Evolutionary conservation across 2,113 vertebrate species (phyloP).

Genomic region (Cercocebus atys): DNA sequence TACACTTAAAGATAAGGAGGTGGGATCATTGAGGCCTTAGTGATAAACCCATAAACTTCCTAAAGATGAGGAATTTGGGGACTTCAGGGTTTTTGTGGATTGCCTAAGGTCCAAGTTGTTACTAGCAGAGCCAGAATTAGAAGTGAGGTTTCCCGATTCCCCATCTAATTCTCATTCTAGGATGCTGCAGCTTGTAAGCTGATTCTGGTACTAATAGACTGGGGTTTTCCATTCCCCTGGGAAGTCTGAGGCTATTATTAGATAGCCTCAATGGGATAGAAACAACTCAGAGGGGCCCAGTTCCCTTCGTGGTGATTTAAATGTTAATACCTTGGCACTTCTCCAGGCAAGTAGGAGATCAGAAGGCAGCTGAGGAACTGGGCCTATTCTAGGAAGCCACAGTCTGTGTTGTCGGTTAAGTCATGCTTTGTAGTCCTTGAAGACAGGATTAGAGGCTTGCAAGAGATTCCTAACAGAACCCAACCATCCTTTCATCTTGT

Average conservation of each 20-base stretch:
- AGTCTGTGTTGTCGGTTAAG: constrained; percentile 34
- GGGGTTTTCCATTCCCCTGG: constrained; percentile 52
- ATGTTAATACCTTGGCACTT: constrained; percentile 66
- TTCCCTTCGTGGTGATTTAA: constrained; percentile 67
- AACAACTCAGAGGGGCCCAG: constrained; percentile 47
- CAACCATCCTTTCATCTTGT: constrained; percentile 37
- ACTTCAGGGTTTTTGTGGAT: not conserved
- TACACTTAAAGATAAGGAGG: not conserved
- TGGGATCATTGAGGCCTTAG: not conserved
- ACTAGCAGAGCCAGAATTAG: constrained; percentile 27
- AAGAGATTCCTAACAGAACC: not conserved
- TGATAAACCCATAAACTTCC: not conserved
- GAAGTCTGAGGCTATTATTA: constrained; percentile 58
- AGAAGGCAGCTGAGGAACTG: not conserved
- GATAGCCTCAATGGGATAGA: constrained; percentile 52
- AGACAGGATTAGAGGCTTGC: constrained; percentile 40
- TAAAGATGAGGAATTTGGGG: not conserved
- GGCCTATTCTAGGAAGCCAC: not conserved
- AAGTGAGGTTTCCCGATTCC: constrained; percentile 41
- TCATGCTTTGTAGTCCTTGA: constrained; percentile 44
- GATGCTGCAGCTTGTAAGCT: constrained; percentile 30
- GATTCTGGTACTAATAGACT: constrained; percentile 48
- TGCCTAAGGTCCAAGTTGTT: constrained; percentile 24
- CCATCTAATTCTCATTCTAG: constrained; percentile 48
- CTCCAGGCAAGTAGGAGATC: constrained; percentile 49